Conservation (phyloP, 1,140 invertebrate species). For the Drosophila equinoxialis region DNA sequence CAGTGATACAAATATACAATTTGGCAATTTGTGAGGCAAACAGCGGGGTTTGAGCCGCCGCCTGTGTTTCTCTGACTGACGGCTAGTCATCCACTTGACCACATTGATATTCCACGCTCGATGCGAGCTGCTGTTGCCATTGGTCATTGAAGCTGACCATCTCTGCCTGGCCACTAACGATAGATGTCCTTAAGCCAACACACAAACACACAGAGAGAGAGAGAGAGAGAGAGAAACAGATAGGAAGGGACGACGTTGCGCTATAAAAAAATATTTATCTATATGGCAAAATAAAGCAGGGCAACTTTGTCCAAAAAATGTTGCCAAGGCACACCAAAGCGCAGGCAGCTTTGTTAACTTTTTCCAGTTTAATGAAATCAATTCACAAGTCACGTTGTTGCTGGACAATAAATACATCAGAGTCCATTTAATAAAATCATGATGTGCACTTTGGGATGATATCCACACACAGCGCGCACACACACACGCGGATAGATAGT, state of each 20-base stretch:
- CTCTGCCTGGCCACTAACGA: conserved; percentile 64
- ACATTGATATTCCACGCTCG: conserved; percentile 76
- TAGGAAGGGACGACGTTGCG: not conserved
- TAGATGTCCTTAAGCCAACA: conserved; percentile 74
- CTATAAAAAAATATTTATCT: conserved; percentile 72
- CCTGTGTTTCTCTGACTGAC: conserved; percentile 39
- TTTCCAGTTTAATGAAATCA: conserved; percentile 83
- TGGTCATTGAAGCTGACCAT: conserved; percentile 68
- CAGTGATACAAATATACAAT: conserved; percentile 40
- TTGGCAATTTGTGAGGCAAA: conserved; percentile 68
- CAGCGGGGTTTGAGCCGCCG: conserved; percentile 31
- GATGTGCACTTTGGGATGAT: conserved; percentile 80
- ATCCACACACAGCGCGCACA: conserved; percentile 33
- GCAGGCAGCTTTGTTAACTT: conserved; percentile 74
- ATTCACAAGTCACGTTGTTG: conserved; percentile 83
- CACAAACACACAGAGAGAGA: conserved; percentile 33
- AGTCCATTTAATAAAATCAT: conserved; percentile 83
- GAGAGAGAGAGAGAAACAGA: not conserved
- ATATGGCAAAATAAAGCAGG: conserved; percentile 61
- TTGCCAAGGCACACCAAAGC: conserved; percentile 32
- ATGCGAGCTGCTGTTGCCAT: conserved; percentile 68
- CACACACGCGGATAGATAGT: not conserved
- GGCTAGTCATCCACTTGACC: conserved; percentile 56
- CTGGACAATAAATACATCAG: conserved; percentile 83
- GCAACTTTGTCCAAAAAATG: conserved; percentile 67